Conservation (phyloP, 2,113 vertebrate genomes). For the Desmodus rotundus region DNA sequence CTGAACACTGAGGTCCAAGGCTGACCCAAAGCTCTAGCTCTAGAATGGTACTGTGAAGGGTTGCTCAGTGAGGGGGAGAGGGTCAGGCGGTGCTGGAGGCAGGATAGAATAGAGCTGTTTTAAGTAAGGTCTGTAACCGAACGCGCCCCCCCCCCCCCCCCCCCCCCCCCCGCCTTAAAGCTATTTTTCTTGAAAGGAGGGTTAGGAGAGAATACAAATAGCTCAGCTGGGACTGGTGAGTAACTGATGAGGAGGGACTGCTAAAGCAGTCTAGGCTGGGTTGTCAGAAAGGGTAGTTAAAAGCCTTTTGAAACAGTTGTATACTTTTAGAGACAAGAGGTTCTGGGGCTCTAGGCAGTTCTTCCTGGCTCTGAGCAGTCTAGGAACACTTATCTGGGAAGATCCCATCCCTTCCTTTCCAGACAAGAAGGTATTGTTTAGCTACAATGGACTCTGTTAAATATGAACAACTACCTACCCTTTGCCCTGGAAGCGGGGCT, state of each 20-base stretch:
- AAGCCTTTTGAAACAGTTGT: background rate
- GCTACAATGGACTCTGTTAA: constrained; percentile 43
- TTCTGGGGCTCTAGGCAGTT: background rate
- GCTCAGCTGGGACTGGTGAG: background rate
- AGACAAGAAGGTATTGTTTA: constrained; percentile 51
- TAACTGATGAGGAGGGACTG: background rate
- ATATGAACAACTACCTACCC: background rate
- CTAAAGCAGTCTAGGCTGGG: background rate
- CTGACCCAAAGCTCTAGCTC: background rate
- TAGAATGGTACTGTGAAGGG: background rate
- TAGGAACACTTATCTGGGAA: background rate
- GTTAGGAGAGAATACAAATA: background rate
- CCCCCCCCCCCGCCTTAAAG: too few species aligned
- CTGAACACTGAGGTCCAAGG: background rate
- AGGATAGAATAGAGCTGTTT: background rate
- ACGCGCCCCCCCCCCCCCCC: too few species aligned
- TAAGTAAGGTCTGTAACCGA: background rate
- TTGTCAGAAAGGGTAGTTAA: background rate
- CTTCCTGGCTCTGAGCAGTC: background rate
- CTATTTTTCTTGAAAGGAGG: background rate
- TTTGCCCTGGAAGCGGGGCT: constrained; percentile 8
- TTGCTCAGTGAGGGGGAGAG: background rate
- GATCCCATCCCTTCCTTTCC: background rate
- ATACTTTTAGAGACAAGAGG: background rate
- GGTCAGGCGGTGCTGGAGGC: background rate